Conservation (phyloP, 2,888 invertebrate genomes). For the Pristionchus fissidentatus region DNA sequence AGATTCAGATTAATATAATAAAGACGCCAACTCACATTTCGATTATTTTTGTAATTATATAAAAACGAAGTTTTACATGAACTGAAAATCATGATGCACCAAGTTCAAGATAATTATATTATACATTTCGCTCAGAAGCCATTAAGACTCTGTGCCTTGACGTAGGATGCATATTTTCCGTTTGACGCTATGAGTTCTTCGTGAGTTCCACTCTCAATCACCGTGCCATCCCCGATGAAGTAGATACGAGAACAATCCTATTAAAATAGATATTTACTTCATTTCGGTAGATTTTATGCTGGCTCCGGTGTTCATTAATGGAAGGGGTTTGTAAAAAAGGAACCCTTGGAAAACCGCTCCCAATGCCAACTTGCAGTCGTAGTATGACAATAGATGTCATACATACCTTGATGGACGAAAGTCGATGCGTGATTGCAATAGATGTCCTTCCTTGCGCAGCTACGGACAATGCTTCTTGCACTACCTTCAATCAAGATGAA, state of each 20-base stretch:
- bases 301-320: no score
- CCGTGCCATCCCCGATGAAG: conserved; percentile 82
- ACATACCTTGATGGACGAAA: conserved; percentile 91
- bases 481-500: not conserved
- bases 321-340: no score
- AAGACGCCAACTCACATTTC: no score
- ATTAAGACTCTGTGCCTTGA: conserved; percentile 57
- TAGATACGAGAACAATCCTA: conserved; percentile 80
- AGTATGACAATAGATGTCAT: conserved; percentile 81
- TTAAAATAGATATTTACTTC: not conserved
- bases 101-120: no score
- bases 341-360: no score
- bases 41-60: no score
- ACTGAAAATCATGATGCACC: no score
- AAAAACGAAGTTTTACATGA: no score
- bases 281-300: conserved; percentile 77
- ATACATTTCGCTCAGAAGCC: conserved; percentile 73
- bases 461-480: conserved; percentile 84
- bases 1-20: no score
- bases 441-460: conserved; percentile 88
- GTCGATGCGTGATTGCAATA: conserved; percentile 92
- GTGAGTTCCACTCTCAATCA: conserved; percentile 80
- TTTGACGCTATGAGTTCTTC: conserved; percentile 84
- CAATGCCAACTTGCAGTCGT: no score
- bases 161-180: conserved; percentile 89